A percentile compares a stretch with the other conserved stretches of the same genome.
Conservation (phyloP, 64 coral and sea anemone genomes). For the Montipora foliosa region DNA sequence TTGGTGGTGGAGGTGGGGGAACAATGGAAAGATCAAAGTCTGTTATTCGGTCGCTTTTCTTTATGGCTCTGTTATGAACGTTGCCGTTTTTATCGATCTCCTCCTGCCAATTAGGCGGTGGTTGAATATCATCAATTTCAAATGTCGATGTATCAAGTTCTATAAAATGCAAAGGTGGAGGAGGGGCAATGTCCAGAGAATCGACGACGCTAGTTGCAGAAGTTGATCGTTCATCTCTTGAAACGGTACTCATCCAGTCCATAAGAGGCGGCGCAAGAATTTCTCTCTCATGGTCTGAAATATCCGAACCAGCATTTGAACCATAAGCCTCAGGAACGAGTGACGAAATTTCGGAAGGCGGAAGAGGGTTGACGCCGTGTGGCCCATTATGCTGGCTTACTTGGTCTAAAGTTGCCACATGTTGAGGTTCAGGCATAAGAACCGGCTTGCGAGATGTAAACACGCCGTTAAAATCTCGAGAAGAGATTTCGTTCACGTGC, state of each 20-base stretch:
- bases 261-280: not conserved
- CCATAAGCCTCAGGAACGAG: not conserved
- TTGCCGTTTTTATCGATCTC: not conserved
- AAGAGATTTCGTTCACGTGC: constrained; percentile 12
- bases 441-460: not conserved
- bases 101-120: constrained; percentile 6
- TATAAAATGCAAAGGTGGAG: constrained; percentile 26
- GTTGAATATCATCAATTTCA: not conserved
- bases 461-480: not conserved
- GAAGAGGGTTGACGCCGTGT: not conserved
- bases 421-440: not conserved
- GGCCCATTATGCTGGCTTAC: not conserved
- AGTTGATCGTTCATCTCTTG: not conserved
- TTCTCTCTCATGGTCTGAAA: not conserved
- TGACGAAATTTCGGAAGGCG: not conserved
- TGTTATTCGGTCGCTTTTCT: not conserved
- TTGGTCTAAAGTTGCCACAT: not conserved
- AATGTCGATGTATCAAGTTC: constrained; percentile 8
- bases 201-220: constrained; percentile 14
- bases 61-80: not conserved
- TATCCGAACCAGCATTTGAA: not conserved
- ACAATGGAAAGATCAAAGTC: constrained; percentile 37
- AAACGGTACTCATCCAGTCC: not conserved
- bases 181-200: constrained; percentile 17
- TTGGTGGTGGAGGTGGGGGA: constrained; percentile 55